A percentile compares a stretch with the other conserved stretches of the same genome.
Evolutionary conservation across 2,888 invertebrate species (phyloP).

Genomic region (Lepidocyrtinus sp.): DNA sequence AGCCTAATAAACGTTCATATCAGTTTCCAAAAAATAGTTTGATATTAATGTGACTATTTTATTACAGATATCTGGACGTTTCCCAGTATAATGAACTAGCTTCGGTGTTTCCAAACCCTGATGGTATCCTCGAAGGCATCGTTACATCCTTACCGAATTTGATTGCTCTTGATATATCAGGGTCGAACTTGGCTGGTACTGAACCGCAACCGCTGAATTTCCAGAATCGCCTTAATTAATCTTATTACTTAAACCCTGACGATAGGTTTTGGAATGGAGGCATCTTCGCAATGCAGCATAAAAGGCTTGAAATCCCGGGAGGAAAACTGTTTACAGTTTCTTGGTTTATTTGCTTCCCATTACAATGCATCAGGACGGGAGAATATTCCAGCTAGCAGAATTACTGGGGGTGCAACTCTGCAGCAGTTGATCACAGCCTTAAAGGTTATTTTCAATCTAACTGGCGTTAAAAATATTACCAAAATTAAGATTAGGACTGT

Average conservation of each 20-base stretch:
- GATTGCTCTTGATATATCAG: constrained; percentile 41
- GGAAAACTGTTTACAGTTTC: constrained; percentile 26
- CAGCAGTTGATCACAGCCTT: constrained; percentile 23
- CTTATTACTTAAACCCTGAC: no score
- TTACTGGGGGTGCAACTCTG: constrained; percentile 24
- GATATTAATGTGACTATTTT: background rate
- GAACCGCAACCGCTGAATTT: no score
- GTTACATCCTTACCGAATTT: constrained; percentile 25
- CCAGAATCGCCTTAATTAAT: no score
- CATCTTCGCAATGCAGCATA: background rate
- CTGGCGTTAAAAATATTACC: background rate
- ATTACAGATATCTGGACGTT: constrained; percentile 38
- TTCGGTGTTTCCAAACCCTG: constrained; percentile 36
- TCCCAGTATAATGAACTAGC: constrained; percentile 54
- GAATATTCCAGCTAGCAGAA: constrained; percentile 40
- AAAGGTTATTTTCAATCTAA: constrained; percentile 10
- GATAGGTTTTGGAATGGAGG: background rate
- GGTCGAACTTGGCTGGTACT: constrained; percentile 47
- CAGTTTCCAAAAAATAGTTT: background rate
- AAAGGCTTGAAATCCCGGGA: constrained; percentile 23
- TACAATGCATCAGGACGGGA: constrained; percentile 21
- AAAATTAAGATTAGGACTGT: no score
- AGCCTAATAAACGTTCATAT: background rate
- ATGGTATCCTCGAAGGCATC: constrained; percentile 1
- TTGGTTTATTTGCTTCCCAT: constrained; percentile 37